Base-by-base conservation (phyloP, 2,888 invertebrate genomes). In the Oxystoma pomonae region DNA sequence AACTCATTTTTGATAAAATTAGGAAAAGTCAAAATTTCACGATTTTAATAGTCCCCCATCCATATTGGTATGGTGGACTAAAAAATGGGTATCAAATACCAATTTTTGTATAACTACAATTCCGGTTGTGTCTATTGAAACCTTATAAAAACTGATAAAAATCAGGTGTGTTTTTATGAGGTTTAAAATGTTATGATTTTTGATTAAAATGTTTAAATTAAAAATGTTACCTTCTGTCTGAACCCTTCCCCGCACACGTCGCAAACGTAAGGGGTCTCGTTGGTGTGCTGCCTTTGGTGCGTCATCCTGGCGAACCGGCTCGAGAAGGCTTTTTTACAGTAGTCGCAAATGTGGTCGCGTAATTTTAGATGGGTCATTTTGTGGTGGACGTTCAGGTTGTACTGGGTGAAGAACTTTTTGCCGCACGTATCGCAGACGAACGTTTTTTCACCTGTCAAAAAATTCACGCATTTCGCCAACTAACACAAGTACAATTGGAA, bases 191-290 rank as follows among this genome's bases (percentile, higher is more conserved):
- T n/a, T n/a, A n/a, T n/a, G n/a, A n/a, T n/a, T n/a, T n/a, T n/a
- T n/a, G n/a, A n/a, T n/a, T n/a, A n/a, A n/a, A n/a, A n/a, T n/a
- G n/a, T n/a, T n/a, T n/a, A n/a, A n/a, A n/a, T n/a, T n/a, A n/a
- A n/a, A n/a, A n/a, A n/a, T n/a, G n/a, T n/a, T n/a, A n/a, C 75
- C 57, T 75, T 75, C 61, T 76, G 76, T 57, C 76, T 65, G 59
- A 75, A 76, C 35, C 75, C 74, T 57, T 74, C 71, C 3, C 73
- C 73, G 55, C 76, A 76, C 3, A 75, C 57, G 20, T 70, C 69
- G 58, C 76, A 76, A n/a, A 70, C 68, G 57, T 73, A 76, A 0
- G 76, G 76, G 7, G 73, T 71, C 58, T 74, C 73, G 51, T 74
- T 74, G 1, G 76, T 76, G 55, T 76, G 76, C 65, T 76, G 75